A percentile compares a stretch with the other conserved stretches of the same genome.
Evolutionary conservation across 1,140 invertebrate genomes (phyloP).

Genomic region (Leptinotarsa texana): DNA sequence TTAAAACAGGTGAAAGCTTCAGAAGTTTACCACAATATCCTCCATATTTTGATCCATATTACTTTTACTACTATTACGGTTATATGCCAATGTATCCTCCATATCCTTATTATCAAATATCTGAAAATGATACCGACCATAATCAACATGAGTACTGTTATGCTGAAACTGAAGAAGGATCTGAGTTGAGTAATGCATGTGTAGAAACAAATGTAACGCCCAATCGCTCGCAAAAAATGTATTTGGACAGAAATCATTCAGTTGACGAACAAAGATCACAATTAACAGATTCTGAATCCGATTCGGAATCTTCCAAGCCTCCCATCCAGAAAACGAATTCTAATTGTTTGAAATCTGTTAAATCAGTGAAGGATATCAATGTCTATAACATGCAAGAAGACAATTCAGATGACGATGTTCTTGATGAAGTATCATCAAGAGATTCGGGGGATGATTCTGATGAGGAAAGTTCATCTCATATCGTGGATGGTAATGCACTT

Average conservation of each 20-base stretch:
- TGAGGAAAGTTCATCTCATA: conserved; percentile 37
- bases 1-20: conserved; percentile 26
- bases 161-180: too few relatives aligned
- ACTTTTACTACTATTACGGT: conserved; percentile 50
- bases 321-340: background rate
- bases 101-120: conserved; percentile 28
- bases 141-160: background rate
- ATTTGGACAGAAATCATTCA: conserved; percentile 21
- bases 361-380: conserved; percentile 60
- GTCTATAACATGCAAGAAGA: conserved; percentile 48
- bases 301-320: conserved; percentile 17
- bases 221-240: background rate
- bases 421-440: conserved; percentile 35
- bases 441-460: conserved; percentile 37
- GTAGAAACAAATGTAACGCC: background rate
- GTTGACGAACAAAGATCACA: conserved; percentile 33
- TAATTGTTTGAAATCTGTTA: conserved; percentile 54
- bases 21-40: conserved; percentile 36
- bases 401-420: conserved; percentile 28
- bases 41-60: conserved; percentile 51
- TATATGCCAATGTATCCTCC: conserved; percentile 46
- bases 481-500: conserved; percentile 36
- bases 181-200: too few relatives aligned
- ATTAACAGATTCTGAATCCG: conserved; percentile 31
- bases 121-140: background rate